Percentiles rank a stretch among this genome's conserved stretches.
Evolutionary conservation across 2,797 vertebrate genomes (phyloP).

Genomic region (Lophotriccus pileatus): DNA sequence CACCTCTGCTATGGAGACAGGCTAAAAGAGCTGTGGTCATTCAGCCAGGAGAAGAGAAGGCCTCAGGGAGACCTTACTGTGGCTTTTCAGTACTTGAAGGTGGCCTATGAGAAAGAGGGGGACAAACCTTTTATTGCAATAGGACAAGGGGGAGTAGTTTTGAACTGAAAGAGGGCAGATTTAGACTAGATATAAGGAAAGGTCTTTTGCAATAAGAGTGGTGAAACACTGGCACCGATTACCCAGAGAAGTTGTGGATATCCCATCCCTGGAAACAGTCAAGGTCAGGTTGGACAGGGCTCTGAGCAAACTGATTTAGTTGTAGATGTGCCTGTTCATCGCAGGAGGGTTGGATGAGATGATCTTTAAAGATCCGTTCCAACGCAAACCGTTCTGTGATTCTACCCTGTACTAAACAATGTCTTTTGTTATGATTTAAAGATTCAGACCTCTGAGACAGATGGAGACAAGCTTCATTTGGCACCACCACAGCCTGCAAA

Average conservation of each 20-base stretch:
- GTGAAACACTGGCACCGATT: not conserved
- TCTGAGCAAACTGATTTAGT: not conserved
- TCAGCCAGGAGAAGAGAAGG: not conserved
- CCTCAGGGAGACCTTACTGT: not conserved
- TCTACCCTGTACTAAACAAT: not conserved
- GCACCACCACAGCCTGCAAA: conserved; percentile 86
- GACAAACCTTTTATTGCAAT: not conserved
- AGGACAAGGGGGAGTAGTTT: not conserved
- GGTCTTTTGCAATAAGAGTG: not conserved
- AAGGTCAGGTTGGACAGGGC: not conserved
- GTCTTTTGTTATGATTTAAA: conserved; percentile 57
- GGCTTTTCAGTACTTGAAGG: not conserved
- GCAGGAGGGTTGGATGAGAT: not conserved
- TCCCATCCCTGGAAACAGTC: not conserved
- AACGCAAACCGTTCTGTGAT: not conserved
- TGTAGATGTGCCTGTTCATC: not conserved
- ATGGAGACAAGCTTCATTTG: conserved; percentile 86
- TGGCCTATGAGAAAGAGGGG: not conserved
- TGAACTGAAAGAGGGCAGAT: not conserved
- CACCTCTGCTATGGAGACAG: not conserved
- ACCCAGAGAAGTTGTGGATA: not conserved
- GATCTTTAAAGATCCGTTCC: not conserved
- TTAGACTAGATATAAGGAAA: not conserved
- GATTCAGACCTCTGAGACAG: conserved; percentile 83
- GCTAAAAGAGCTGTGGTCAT: not conserved